A percentile compares a stretch with the other conserved stretches of the same genome.
Conservation (phyloP, 2,113 vertebrate species). For the Mugil cephalus region DNA sequence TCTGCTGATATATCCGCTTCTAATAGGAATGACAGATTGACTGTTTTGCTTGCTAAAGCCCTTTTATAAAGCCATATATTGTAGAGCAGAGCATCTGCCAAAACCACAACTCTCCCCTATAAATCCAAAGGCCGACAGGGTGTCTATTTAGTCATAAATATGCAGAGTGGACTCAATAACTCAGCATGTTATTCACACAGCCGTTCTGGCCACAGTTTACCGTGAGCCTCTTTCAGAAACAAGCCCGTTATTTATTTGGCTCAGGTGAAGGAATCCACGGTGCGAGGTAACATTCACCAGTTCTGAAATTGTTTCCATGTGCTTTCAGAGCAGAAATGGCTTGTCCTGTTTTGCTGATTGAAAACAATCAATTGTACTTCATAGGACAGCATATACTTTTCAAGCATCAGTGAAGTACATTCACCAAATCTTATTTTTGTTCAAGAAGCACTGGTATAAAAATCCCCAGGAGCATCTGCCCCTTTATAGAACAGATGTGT, state of each 20-base stretch:
- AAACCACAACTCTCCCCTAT: slow-evolving; percentile 68
- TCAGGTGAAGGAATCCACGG: slow-evolving; percentile 41
- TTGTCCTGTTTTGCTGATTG: slow-evolving; percentile 37
- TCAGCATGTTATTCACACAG: slow-evolving; percentile 54
- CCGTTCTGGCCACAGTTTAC: slow-evolving; percentile 38
- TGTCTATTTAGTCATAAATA: slow-evolving; percentile 76
- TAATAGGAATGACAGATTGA: slow-evolving; percentile 67
- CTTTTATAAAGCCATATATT: slow-evolving; percentile 78
- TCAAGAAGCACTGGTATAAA: slow-evolving; percentile 1
- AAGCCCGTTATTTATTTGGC: slow-evolving; percentile 64
- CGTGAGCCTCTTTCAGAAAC: slow-evolving; percentile 50
- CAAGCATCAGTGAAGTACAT: background rate
- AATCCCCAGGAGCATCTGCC: slow-evolving; percentile 42
- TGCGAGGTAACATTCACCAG: slow-evolving; percentile 18
- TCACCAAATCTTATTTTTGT: background rate
- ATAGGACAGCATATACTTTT: background rate
- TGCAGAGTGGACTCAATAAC: slow-evolving; percentile 73
- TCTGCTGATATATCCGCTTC: slow-evolving; percentile 45
- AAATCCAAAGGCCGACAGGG: slow-evolving; percentile 66
- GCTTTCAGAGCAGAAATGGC: slow-evolving; percentile 15
- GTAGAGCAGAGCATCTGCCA: slow-evolving; percentile 40
- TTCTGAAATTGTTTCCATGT: slow-evolving; percentile 46
- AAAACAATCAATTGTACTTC: slow-evolving; percentile 36
- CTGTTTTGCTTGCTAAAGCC: slow-evolving; percentile 69
- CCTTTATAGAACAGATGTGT: slow-evolving; percentile 64